Percentiles rank a stretch among this genome's conserved stretches.
Conservation (phyloP, 2,888 invertebrate genomes). For the Meiosimyza platycephala region DNA sequence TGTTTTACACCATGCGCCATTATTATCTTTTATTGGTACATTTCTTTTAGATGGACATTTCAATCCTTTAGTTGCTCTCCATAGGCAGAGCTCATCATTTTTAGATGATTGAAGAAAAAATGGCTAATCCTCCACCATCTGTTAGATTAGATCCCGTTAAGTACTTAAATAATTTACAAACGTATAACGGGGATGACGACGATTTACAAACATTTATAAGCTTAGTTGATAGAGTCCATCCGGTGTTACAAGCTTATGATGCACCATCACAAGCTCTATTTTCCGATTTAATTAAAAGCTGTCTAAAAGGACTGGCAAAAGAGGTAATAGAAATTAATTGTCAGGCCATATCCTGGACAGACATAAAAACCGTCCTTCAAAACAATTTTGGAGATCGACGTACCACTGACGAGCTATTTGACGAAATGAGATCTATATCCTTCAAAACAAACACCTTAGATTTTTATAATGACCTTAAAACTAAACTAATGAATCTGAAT, state of each 20-base stretch:
- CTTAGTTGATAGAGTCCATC: conserved; percentile 13
- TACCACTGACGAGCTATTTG: conserved; percentile 3
- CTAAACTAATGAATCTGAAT: neutral
- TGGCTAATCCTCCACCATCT: too few relatives aligned
- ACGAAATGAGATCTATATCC: neutral
- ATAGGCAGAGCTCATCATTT: too few relatives aligned
- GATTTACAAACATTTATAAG: conserved; percentile 1
- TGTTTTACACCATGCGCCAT: too few relatives aligned
- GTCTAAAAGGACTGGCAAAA: neutral
- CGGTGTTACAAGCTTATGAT: conserved; percentile 3
- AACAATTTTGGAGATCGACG: conserved; percentile 12
- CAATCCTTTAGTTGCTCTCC: too few relatives aligned
- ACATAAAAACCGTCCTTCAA: neutral
- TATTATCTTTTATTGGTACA: too few relatives aligned
- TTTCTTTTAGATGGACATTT: too few relatives aligned
- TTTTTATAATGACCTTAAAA: conserved; percentile 7
- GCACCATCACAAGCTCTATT: conserved; percentile 17
- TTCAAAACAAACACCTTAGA: conserved; percentile 10
- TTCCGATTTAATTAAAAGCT: conserved; percentile 8
- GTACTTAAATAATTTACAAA: neutral
- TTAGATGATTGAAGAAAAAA: too few relatives aligned
- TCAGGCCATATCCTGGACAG: neutral
- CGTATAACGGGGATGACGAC: neutral
- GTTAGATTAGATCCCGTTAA: neutral
- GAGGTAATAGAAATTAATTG: neutral